Conservation (phyloP, 2,888 invertebrate species). For the Eupeodes luniger region DNA sequence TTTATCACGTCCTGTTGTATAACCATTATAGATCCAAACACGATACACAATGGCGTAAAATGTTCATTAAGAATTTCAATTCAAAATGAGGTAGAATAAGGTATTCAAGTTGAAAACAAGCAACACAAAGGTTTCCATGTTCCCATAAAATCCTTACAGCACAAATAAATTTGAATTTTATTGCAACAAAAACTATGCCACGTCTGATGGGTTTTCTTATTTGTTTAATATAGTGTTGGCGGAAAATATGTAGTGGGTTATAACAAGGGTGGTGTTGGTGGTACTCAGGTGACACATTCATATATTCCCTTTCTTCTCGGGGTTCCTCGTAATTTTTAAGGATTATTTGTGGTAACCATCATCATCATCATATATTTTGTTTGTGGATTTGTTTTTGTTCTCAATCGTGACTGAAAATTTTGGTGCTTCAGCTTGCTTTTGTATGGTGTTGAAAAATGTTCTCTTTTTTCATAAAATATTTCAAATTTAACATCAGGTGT, state of each 20-base stretch:
- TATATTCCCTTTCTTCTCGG: too few species aligned
- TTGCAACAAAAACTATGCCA: slow-evolving; percentile 31
- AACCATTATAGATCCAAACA: slow-evolving; percentile 40
- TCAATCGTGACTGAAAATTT: slow-evolving; percentile 14
- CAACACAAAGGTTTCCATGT: slow-evolving; percentile 20
- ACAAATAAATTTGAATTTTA: slow-evolving; percentile 35
- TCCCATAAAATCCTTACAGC: slow-evolving; percentile 25
- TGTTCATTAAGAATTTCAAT: slow-evolving; percentile 51
- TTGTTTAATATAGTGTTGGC: not conserved
- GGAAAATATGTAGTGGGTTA: not conserved
- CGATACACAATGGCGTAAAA: slow-evolving; percentile 34
- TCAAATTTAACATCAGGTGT: too few species aligned
- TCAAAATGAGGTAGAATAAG: slow-evolving; percentile 48
- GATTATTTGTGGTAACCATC: slow-evolving; percentile 18
- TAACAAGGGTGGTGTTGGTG: not conserved
- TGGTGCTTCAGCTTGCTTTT: not conserved
- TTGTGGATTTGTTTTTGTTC: not conserved
- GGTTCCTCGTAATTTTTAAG: slow-evolving; percentile 14
- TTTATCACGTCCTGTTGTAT: slow-evolving; percentile 37
- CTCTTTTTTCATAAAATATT: not conserved
- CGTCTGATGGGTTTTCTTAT: not conserved
- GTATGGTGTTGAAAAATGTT: not conserved
- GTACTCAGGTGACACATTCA: slow-evolving; percentile 24
- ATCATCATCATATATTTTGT: not conserved
- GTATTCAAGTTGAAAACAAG: slow-evolving; percentile 19